Percentiles rank a stretch among this genome's conserved stretches.
These are phyloP conservation scores for Coranthus polyacanthus DNA, from an alignment of 2,797 vertebrate genomes.

Conservation along the genomic window DNA sequence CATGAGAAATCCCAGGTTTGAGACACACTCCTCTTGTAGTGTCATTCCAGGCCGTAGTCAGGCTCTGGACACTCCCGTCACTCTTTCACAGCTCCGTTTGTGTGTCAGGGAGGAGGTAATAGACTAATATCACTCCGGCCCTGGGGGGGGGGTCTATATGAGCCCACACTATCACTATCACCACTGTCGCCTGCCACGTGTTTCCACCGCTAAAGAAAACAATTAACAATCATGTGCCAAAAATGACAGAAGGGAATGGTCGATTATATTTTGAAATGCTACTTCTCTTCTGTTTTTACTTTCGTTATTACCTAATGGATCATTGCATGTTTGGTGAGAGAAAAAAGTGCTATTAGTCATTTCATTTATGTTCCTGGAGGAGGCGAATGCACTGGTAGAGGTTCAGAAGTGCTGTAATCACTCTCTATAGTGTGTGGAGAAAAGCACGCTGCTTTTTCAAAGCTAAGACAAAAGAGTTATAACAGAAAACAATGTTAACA, in stretches of 20 bases:
- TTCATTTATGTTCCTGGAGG: neutral
- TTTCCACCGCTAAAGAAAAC: constrained; percentile 39
- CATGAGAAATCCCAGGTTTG: neutral
- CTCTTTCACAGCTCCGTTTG: constrained; percentile 19
- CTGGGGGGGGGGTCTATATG: constrained; percentile 16
- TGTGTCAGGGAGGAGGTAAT: neutral
- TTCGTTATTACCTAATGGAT: neutral
- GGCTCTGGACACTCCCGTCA: constrained; percentile 10
- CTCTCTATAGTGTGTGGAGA: neutral
- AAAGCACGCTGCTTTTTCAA: neutral
- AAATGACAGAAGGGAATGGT: constrained; percentile 11
- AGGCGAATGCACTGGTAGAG: neutral
- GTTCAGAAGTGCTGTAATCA: neutral
- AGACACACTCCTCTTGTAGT: neutral
- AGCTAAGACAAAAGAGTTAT: constrained; percentile 11
- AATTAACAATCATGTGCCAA: constrained; percentile 39
- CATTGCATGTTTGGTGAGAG: neutral
- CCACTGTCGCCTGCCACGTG: constrained; percentile 47
- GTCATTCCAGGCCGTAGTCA: constrained; percentile 19
- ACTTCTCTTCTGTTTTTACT: neutral
- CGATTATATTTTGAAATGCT: neutral
- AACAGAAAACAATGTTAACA: too few species aligned
- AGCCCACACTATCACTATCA: constrained; percentile 30
- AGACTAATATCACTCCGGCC: constrained; percentile 25
- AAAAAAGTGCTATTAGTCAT: too few species aligned